phyloP scores from a whole-genome alignment of 2,797 vertebrate species.

The Chelon labrosus region DNA sequence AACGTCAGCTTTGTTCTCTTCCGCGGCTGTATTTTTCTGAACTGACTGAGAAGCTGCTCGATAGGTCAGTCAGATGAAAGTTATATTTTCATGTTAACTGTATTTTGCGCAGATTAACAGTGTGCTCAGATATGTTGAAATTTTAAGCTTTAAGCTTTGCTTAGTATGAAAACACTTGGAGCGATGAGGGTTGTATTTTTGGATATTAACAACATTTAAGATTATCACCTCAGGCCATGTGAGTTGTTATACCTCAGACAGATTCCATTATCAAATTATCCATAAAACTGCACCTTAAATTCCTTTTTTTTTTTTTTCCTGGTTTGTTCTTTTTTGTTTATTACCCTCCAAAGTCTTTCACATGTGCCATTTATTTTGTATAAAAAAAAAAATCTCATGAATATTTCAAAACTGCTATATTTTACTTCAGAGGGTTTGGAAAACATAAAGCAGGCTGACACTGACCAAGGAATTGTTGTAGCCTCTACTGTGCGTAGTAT shows the following conservation, averaged over 20 bases:
- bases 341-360: slow-evolving; percentile 50
- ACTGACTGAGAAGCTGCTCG: slow-evolving; percentile 42
- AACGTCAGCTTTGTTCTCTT: slow-evolving; percentile 41
- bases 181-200: slow-evolving; percentile 40
- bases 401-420: slow-evolving; percentile 34
- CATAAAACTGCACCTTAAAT: slow-evolving; percentile 50
- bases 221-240: slow-evolving; percentile 59
- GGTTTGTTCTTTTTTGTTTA: neutral
- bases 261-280: slow-evolving; percentile 40
- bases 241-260: slow-evolving; percentile 66
- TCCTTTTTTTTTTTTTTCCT: slow-evolving; percentile 21
- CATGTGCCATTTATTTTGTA: slow-evolving; percentile 69
- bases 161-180: slow-evolving; percentile 24
- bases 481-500: slow-evolving; percentile 45
- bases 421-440: slow-evolving; percentile 34
- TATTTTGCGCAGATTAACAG: slow-evolving; percentile 31
- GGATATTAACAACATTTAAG: slow-evolving; percentile 37
- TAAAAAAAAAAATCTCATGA: slow-evolving; percentile 13
- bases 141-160: slow-evolving; percentile 9
- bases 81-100: slow-evolving; percentile 60
- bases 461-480: slow-evolving; percentile 46
- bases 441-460: slow-evolving; percentile 32
- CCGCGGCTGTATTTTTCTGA: slow-evolving; percentile 62
- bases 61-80: slow-evolving; percentile 35
- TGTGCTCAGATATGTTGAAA: slow-evolving; percentile 10